Evolutionary conservation across 1,140 invertebrate species (phyloP).

Genomic region (Phenacoccus solenopsis): DNA sequence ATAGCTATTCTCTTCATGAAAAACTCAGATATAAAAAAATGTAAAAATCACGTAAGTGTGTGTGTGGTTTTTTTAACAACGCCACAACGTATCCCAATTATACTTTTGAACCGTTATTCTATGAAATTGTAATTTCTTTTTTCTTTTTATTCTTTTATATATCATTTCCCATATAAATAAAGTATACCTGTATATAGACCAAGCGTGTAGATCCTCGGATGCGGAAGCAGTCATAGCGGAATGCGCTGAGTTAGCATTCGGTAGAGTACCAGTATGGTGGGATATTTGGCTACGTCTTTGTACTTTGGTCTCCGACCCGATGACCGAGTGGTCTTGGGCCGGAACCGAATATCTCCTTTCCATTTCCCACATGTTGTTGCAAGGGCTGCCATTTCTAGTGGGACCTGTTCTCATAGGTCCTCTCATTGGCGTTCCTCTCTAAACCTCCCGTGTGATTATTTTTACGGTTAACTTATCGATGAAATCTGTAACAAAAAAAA

Average conservation of each 20-base stretch:
- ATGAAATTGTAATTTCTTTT: neutral
- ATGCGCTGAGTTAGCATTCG: slow-evolving; percentile 41
- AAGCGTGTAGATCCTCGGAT: slow-evolving; percentile 84
- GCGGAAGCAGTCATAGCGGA: slow-evolving; percentile 43
- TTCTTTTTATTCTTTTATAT: neutral
- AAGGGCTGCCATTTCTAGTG: neutral
- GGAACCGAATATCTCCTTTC: slow-evolving; percentile 74
- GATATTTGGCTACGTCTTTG: neutral
- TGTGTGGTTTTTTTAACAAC: too few relatives aligned
- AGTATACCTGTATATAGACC: slow-evolving; percentile 79
- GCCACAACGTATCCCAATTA: too few relatives aligned
- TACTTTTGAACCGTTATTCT: neutral
- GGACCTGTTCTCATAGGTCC: neutral
- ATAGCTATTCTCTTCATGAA: too few relatives aligned
- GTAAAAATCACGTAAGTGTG: too few relatives aligned
- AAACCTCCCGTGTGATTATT: neutral
- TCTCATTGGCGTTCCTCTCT: neutral
- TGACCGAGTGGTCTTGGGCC: slow-evolving; percentile 36
- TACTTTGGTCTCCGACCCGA: slow-evolving; percentile 15
- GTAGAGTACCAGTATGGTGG: slow-evolving; percentile 18
- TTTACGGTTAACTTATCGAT: neutral
- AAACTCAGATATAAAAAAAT: too few relatives aligned
- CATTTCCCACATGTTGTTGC: slow-evolving; percentile 42
- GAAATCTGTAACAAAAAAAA: neutral
- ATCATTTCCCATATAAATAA: neutral